Conservation (phyloP, 2,888 invertebrate species). For the Helobdella robusta region DNA sequence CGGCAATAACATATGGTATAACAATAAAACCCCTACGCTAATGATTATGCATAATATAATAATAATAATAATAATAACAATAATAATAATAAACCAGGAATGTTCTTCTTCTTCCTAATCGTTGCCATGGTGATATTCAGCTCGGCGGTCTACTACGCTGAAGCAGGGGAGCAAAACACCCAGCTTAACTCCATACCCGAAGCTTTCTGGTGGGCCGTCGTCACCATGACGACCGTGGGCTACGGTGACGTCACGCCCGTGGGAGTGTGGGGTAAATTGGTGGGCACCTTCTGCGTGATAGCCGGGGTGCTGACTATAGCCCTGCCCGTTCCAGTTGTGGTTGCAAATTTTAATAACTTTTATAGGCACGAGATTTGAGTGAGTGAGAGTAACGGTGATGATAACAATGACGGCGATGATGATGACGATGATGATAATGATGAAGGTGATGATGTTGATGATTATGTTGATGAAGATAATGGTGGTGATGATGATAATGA, state of each 20-base stretch:
- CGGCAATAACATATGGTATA: too few species aligned
- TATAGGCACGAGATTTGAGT: conserved; percentile 38
- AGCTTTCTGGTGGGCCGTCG: conserved; percentile 49
- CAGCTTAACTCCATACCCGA: conserved; percentile 46
- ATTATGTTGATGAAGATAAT: background rate
- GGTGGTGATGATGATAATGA: conserved; percentile 1
- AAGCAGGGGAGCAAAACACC: conserved; percentile 38
- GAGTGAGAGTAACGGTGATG: conserved; percentile 23
- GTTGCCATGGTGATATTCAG: conserved; percentile 47
- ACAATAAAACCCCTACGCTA: too few species aligned
- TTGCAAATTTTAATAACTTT: conserved; percentile 39
- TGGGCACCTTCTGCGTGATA: conserved; percentile 38
- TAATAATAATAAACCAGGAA: too few species aligned
- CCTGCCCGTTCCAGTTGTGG: conserved; percentile 39
- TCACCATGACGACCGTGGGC: conserved; percentile 41
- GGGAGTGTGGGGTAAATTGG: conserved; percentile 38
- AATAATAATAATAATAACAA: too few species aligned
- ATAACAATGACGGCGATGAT: conserved; percentile 12
- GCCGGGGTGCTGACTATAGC: conserved; percentile 40
- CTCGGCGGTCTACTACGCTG: conserved; percentile 46
- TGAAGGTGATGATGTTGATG: conserved; percentile 9
- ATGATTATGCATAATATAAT: too few species aligned
- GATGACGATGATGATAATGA: conserved; percentile 24
- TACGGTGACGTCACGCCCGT: conserved; percentile 39
- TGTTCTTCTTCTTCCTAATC: conserved; percentile 46